Evolutionary conservation across 2,797 vertebrate genomes (phyloP).

Genomic region (Calcarius lapponicus): DNA sequence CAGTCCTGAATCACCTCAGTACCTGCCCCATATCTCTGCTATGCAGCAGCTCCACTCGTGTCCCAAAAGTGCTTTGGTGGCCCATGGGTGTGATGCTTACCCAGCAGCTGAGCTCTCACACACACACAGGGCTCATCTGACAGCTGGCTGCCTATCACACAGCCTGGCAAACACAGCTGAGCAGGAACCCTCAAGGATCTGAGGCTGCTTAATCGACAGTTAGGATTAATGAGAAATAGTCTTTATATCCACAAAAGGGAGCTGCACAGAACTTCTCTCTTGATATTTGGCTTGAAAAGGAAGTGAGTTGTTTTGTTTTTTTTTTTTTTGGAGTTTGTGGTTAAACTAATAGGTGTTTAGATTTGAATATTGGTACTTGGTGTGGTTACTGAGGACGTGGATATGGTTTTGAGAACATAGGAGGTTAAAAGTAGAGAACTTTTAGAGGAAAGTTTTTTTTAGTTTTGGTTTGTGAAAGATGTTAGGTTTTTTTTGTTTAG

Average conservation of each 20-base stretch:
- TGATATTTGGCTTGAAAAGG: too few relatives aligned
- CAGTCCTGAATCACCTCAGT: background rate
- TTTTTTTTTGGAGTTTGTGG: too few relatives aligned
- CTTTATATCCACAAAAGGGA: background rate
- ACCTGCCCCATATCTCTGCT: background rate
- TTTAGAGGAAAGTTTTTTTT: too few relatives aligned
- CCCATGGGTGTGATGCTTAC: background rate
- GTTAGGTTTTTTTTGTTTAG: too few relatives aligned
- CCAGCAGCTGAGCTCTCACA: background rate
- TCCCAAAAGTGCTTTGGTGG: background rate
- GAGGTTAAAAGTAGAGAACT: too few relatives aligned
- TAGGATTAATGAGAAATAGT: background rate
- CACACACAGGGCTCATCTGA: background rate
- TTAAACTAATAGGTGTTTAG: too few relatives aligned
- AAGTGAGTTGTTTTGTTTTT: too few relatives aligned
- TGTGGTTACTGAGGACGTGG: too few relatives aligned
- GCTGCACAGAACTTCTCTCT: background rate
- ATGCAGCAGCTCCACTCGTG: background rate
- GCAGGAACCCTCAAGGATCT: conserved; percentile 11
- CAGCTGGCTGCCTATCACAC: background rate
- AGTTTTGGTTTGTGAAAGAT: too few relatives aligned
- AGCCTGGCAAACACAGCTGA: conserved; percentile 12
- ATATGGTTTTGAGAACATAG: too few relatives aligned
- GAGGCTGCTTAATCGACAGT: conserved; percentile 1
- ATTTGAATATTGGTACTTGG: too few relatives aligned